phyloP scores from a whole-genome alignment of 2,888 invertebrate genomes.

The Acronicta alni region DNA sequence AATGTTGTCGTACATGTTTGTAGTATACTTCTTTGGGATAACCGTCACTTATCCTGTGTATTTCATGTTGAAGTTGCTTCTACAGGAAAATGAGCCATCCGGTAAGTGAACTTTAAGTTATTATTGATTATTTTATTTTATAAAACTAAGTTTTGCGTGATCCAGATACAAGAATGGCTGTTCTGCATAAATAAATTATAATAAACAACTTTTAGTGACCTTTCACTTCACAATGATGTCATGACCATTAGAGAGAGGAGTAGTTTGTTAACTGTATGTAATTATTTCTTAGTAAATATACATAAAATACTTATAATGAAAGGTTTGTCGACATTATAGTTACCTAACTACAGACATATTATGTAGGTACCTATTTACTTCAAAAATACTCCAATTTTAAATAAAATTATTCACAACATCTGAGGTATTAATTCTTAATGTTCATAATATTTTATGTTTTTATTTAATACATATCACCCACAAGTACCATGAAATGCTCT shows the following conservation, averaged over 20 bases:
- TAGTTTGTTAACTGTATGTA: not conserved
- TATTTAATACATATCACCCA: too few species aligned
- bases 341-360: too few species aligned
- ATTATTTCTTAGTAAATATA: not conserved
- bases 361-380: too few species aligned
- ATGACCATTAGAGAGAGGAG: slow-evolving; percentile 1
- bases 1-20: slow-evolving; percentile 82
- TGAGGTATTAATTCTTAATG: too few species aligned
- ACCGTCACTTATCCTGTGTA: slow-evolving; percentile 84
- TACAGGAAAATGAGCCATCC: slow-evolving; percentile 80
- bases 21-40: slow-evolving; percentile 84
- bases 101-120: slow-evolving; percentile 77
- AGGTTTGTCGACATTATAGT: too few species aligned
- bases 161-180: slow-evolving; percentile 1
- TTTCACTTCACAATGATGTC: slow-evolving; percentile 35
- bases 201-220: slow-evolving; percentile 7
- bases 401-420: too few species aligned
- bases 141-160: not conserved
- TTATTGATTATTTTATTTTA: not conserved
- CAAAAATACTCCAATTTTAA: too few species aligned
- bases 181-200: slow-evolving; percentile 10
- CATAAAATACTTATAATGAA: too few species aligned
- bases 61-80: slow-evolving; percentile 81
- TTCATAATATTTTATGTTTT: too few species aligned
- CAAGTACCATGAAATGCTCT: too few species aligned